Evolutionary conservation across 23 tunicate genomes (phyloP).

Genomic region (Ascidia mentula): DNA sequence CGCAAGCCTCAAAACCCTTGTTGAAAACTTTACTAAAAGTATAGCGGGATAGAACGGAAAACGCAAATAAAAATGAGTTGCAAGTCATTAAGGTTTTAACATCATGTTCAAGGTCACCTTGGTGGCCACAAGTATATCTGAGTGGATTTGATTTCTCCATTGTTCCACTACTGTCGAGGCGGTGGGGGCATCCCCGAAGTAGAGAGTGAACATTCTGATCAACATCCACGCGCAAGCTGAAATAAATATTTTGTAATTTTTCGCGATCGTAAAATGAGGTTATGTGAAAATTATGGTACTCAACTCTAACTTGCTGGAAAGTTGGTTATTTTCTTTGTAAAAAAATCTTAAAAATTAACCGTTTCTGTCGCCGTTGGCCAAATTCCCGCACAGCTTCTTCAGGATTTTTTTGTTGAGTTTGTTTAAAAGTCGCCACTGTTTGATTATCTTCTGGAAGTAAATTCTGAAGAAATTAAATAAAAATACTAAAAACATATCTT

Average conservation of each 20-base stretch:
- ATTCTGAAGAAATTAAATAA: slow-evolving; percentile 18
- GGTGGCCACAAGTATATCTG: neutral
- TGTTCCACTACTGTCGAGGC: slow-evolving; percentile 26
- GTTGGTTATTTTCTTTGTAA: neutral
- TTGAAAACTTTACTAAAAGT: too few relatives aligned
- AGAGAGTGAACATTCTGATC: slow-evolving; percentile 49
- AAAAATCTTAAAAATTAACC: slow-evolving; percentile 13
- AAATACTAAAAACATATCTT: neutral
- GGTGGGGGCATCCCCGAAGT: slow-evolving; percentile 31
- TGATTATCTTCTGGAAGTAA: slow-evolving; percentile 47
- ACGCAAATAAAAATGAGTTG: too few relatives aligned
- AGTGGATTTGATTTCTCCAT: slow-evolving; percentile 21
- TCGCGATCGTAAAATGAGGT: too few relatives aligned
- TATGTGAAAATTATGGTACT: too few relatives aligned
- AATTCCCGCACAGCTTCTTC: slow-evolving; percentile 6
- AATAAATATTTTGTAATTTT: neutral
- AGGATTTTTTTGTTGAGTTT: slow-evolving; percentile 41
- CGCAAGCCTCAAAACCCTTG: too few relatives aligned
- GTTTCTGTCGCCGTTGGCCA: slow-evolving; percentile 31
- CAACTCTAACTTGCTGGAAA: too few relatives aligned
- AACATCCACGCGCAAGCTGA: slow-evolving; percentile 65
- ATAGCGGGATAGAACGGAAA: too few relatives aligned
- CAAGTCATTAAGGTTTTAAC: too few relatives aligned
- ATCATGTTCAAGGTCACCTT: too few relatives aligned
- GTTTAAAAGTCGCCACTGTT: slow-evolving; percentile 49